Conservation (phyloP, 1,140 invertebrate species). For the Temnothorax longispinosus region DNA sequence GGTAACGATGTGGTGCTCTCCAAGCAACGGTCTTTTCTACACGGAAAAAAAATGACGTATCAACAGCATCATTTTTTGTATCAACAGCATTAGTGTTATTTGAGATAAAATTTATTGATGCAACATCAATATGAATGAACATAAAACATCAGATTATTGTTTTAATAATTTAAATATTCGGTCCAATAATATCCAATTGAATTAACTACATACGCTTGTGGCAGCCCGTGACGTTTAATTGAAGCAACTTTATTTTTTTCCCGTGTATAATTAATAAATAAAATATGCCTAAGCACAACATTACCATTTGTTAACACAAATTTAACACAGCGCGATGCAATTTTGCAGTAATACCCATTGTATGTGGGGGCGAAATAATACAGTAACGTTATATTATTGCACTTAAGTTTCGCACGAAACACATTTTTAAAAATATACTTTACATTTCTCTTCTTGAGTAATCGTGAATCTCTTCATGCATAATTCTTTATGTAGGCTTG, state of each 20-base stretch:
- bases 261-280: slow-evolving; percentile 28
- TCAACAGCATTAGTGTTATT: no score
- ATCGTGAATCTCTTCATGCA: not conserved
- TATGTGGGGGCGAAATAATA: slow-evolving; percentile 21
- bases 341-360: slow-evolving; percentile 22
- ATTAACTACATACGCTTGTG: no score
- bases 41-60: no score
- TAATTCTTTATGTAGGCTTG: slow-evolving; percentile 15
- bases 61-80: no score
- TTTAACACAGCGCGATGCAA: slow-evolving; percentile 33
- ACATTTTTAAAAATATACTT: not conserved
- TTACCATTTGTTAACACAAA: not conserved
- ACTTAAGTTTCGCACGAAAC: slow-evolving; percentile 51
- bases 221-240: no score
- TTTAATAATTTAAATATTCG: no score
- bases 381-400: slow-evolving; percentile 61
- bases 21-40: not conserved
- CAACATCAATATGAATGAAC: no score
- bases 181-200: no score
- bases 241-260: no score
- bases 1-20: not conserved
- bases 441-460: not conserved
- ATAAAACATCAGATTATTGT: no score
- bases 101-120: no score
- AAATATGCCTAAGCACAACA: slow-evolving; percentile 29